A percentile compares a stretch with the other conserved stretches of the same genome.
These are phyloP conservation scores for Drosophila neotestacea DNA, from an alignment of 2,888 invertebrate genomes.

Conservation along the genomic window DNA sequence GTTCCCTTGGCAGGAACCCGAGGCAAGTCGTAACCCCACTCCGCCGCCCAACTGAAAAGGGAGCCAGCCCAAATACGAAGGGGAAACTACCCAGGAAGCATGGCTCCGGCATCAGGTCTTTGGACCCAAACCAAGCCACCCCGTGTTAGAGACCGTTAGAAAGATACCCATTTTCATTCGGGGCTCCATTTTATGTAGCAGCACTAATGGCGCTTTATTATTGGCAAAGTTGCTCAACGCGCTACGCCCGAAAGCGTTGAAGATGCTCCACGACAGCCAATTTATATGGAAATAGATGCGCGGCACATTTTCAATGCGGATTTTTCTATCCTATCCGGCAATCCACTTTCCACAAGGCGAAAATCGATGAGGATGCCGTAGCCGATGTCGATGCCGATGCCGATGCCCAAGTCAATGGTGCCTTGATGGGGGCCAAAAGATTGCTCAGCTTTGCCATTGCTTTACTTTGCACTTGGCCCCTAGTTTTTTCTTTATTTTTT, in stretches of 20 bases:
- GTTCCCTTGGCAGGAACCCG: slow-evolving; percentile 12
- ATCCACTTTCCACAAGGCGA: slow-evolving; percentile 48
- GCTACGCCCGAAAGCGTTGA: slow-evolving; percentile 55
- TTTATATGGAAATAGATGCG: slow-evolving; percentile 81
- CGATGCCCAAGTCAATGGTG: slow-evolving; percentile 11
- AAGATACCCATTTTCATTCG: slow-evolving; percentile 28
- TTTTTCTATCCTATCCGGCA: slow-evolving; percentile 46
- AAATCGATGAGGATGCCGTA: slow-evolving; percentile 66
- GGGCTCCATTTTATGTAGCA: slow-evolving; percentile 75
- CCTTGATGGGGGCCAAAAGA: slow-evolving; percentile 50
- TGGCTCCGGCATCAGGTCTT: not conserved
- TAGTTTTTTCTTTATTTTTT: not conserved
- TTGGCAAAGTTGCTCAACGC: slow-evolving; percentile 74
- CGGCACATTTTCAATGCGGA: slow-evolving; percentile 76
- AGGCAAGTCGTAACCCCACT: not conserved
- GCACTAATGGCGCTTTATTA: slow-evolving; percentile 82
- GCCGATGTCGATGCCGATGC: slow-evolving; percentile 24
- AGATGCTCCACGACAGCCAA: slow-evolving; percentile 68
- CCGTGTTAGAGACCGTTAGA: not conserved
- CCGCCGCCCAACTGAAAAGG: not conserved
- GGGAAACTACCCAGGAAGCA: not conserved
- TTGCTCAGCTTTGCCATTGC: slow-evolving; percentile 59
- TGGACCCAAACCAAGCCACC: not conserved
- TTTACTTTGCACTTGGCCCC: slow-evolving; percentile 59
- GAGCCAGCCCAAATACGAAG: not conserved